These are phyloP conservation scores for Pelmatolapia mariae DNA, from an alignment of 2,113 vertebrate genomes.

Conservation along the genomic window DNA sequence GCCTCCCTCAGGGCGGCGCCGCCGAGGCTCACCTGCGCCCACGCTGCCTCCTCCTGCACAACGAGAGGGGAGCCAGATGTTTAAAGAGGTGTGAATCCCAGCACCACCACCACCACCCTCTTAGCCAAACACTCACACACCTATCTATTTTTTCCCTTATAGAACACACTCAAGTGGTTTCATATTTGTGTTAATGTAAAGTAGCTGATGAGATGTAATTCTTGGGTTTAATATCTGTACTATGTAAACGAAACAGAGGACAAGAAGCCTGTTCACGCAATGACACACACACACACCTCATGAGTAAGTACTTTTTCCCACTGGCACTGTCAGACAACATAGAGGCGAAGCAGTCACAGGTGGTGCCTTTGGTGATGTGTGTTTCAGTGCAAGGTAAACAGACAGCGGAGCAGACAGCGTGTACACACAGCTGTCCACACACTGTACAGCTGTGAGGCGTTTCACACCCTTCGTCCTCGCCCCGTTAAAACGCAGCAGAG, in stretches of 20 bases:
- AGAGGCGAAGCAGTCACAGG: background rate
- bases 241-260: background rate
- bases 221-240: background rate
- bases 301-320: background rate
- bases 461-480: background rate
- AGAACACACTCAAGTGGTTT: background rate
- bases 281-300: background rate
- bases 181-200: background rate
- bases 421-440: slow-evolving; percentile 17
- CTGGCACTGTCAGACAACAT: background rate
- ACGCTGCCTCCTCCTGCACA: slow-evolving; percentile 75
- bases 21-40: slow-evolving; percentile 81
- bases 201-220: rapidly evolving
- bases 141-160: background rate
- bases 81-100: background rate
- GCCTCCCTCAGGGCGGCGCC: slow-evolving; percentile 81
- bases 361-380: background rate
- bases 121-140: background rate
- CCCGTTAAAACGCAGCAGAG: background rate
- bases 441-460: background rate
- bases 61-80: background rate
- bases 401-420: background rate
- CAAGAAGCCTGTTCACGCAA: background rate
- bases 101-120: background rate
- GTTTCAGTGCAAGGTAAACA: slow-evolving; percentile 18